phyloP scores from a whole-genome alignment of 2,888 invertebrate species.

The Taenaris catops region DNA sequence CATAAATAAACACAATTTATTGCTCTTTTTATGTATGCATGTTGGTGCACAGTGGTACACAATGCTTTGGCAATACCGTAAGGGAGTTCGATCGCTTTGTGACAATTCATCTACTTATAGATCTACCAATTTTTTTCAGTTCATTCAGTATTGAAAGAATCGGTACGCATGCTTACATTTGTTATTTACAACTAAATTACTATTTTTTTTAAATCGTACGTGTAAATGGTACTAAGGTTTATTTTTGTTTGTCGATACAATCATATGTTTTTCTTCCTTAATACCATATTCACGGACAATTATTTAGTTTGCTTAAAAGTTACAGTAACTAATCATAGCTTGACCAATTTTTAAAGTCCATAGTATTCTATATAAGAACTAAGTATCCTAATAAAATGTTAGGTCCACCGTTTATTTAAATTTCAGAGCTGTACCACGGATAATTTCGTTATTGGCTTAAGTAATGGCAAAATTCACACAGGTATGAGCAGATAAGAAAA shows the following conservation, averaged over 20 bases:
- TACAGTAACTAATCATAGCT: too few species aligned
- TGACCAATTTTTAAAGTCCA: too few species aligned
- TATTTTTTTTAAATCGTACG: constrained; percentile 8
- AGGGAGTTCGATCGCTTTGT: constrained; percentile 31
- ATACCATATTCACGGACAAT: constrained; percentile 12
- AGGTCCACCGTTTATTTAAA: too few species aligned
- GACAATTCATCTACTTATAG: constrained; percentile 36
- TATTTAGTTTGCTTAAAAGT: constrained; percentile 14
- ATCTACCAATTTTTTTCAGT: constrained; percentile 56
- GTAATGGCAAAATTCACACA: too few species aligned
- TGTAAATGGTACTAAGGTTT: constrained; percentile 16
- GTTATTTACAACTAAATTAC: constrained; percentile 16
- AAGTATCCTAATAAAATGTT: too few species aligned
- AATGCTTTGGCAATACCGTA: constrained; percentile 45
- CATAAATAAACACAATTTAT: constrained; percentile 37
- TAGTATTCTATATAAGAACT: too few species aligned
- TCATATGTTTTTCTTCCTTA: background rate
- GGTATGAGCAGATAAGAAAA: too few species aligned
- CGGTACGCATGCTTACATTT: constrained; percentile 63
- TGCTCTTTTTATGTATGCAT: constrained; percentile 61
- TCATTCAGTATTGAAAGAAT: constrained; percentile 54
- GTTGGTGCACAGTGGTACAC: constrained; percentile 51
- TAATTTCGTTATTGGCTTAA: too few species aligned
- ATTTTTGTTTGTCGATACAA: background rate
- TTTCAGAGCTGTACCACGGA: too few species aligned